Evolutionary conservation across 1,140 invertebrate species (phyloP), one percentile per base, ranked within the genome.

Genomic region (Drosophila quadrilineata): DNA sequence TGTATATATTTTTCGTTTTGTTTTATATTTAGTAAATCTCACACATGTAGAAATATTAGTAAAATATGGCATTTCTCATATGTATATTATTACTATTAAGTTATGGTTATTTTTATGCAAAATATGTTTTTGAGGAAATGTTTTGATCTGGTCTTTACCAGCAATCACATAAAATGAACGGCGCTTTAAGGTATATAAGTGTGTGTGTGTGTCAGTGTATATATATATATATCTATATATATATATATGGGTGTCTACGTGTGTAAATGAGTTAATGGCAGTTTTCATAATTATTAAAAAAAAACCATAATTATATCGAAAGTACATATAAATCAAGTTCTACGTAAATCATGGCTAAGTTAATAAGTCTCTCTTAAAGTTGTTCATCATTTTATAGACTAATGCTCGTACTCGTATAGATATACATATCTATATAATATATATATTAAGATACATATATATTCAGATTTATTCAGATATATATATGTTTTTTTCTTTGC

Each of bases 101-200:
- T 54, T 63, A 50, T 76, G 60, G 36, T 66, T 53, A 46, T 40
- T 33, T 40, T 43, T 71, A 49, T 41, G 59, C 38, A 60, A 50
- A 46, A 60, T 54, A 45, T 75, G n/a, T n/a, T n/a, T n/a, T n/a
- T n/a, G 57, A 58, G 62, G 24, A 68, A 67, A 64, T 53, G 59
- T 45, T 54, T 74, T 74, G 65, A 74, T 82, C 68, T 75, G 70
- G 75, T 74, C 50, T 21, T 9, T 50, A 66, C 67, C 53, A 70
- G 62, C 63, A 72, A 85, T 85, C 79, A 85, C 79, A 85, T 69
- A 69, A 85, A 85, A 85, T 85, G 79, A 84, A 84, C 79, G 77
- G 79, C 77, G 79, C 73, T 76, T 84, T 48, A 73, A 76, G 64
- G 46, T 65, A 43, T 26, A 35, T 43, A 43, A 43, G 41, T 52